Conservation (phyloP, 2,888 invertebrate genomes). For the Endotricha flammealis region DNA sequence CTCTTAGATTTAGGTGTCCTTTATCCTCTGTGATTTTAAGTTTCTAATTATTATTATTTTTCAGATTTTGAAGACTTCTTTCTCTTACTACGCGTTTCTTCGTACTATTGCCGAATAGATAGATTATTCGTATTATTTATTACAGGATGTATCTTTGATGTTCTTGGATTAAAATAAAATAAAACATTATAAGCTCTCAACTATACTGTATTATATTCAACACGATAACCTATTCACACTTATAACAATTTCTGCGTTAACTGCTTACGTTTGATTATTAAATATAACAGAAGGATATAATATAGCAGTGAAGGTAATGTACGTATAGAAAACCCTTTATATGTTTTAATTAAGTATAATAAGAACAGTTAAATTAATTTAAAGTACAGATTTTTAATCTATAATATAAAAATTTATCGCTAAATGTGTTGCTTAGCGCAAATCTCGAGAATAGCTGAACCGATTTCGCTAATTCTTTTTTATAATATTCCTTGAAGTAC, state of each 20-base stretch:
- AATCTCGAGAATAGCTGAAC: too few relatives aligned
- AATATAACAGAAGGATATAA: constrained; percentile 1
- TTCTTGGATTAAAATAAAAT: not conserved
- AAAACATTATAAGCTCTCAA: constrained; percentile 1
- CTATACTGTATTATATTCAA: not conserved
- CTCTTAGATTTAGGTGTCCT: too few relatives aligned
- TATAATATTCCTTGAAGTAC: too few relatives aligned
- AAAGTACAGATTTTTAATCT: too few relatives aligned
- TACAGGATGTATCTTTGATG: too few relatives aligned
- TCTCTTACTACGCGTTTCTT: not conserved
- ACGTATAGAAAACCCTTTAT: not conserved
- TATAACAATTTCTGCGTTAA: constrained; percentile 1
- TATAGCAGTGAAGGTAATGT: not conserved
- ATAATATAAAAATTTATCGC: too few relatives aligned
- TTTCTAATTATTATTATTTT: not conserved
- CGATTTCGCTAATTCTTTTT: too few relatives aligned
- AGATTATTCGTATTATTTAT: too few relatives aligned
- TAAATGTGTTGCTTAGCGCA: too few relatives aligned
- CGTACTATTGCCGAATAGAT: not conserved
- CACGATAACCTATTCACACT: constrained; percentile 3
- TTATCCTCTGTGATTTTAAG: too few relatives aligned
- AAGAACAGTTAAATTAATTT: constrained; percentile 16
- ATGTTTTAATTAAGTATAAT: not conserved
- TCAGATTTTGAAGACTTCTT: not conserved
- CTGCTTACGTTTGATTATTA: constrained; percentile 1